Conservation (phyloP, 1,140 invertebrate species). For the Scylla paramamosain region DNA sequence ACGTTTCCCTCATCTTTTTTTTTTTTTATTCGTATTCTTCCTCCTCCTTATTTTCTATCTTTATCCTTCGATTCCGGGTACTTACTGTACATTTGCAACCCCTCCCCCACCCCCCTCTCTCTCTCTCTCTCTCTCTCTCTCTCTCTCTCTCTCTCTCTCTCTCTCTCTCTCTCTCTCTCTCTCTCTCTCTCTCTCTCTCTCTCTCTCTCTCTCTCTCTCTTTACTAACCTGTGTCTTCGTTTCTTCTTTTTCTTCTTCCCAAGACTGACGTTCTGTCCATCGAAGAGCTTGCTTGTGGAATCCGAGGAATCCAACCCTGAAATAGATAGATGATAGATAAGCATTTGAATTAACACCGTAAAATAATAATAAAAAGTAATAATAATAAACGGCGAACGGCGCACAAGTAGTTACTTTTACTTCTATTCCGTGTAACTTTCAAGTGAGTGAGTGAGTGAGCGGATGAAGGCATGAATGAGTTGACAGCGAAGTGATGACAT, state of each 20-base stretch:
- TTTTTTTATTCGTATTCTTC: neutral
- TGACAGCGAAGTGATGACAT: neutral
- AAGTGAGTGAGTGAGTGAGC: neutral
- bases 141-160: neutral
- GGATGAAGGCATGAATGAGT: neutral
- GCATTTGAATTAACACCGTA: neutral
- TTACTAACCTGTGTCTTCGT: slow-evolving; percentile 66
- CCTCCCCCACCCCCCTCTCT: neutral
- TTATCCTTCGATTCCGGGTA: too few species aligned
- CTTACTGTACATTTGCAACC: neutral
- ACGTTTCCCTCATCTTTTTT: neutral
- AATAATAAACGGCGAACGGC: neutral
- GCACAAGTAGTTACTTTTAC: neutral
- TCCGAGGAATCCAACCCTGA: slow-evolving; percentile 66
- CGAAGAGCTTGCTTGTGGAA: slow-evolving; percentile 61
- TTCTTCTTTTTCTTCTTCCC: slow-evolving; percentile 72
- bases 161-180: neutral
- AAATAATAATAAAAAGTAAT: neutral
- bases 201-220: neutral
- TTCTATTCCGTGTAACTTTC: neutral
- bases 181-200: neutral
- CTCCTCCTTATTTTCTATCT: neutral
- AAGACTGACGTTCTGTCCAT: slow-evolving; percentile 59
- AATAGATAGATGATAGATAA: neutral
- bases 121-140: neutral